Evolutionary conservation across 2,113 vertebrate species (phyloP).

Genomic region (Sterrhoptilus dennistouni): DNA sequence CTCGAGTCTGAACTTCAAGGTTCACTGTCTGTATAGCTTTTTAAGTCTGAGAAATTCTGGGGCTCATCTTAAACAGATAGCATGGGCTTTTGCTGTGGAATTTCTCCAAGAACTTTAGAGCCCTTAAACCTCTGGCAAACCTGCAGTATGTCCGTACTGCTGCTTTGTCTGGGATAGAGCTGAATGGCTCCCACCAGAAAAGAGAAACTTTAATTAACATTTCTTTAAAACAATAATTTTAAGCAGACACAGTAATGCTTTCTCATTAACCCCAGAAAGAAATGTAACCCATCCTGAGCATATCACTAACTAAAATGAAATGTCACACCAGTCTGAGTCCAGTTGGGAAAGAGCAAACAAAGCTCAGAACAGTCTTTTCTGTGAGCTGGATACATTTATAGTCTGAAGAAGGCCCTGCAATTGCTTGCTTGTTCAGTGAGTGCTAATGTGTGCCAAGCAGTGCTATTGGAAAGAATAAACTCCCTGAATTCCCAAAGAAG

Average conservation of each 20-base stretch:
- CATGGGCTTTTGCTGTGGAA: background rate
- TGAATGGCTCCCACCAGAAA: background rate
- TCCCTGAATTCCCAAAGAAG: background rate
- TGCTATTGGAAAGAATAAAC: background rate
- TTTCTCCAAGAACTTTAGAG: background rate
- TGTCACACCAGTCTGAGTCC: background rate
- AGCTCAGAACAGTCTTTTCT: background rate
- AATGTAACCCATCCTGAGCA: background rate
- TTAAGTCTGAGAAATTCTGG: background rate
- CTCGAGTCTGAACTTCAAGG: background rate
- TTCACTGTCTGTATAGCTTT: background rate
- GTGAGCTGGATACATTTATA: background rate
- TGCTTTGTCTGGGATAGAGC: background rate
- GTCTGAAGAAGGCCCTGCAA: background rate
- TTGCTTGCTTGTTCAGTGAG: background rate
- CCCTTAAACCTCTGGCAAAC: background rate
- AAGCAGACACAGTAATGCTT: background rate
- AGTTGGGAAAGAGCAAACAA: background rate
- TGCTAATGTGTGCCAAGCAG: background rate
- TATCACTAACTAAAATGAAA: background rate
- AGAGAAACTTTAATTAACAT: constrained; percentile 1
- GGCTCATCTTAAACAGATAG: background rate
- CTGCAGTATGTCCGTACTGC: background rate
- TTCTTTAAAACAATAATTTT: background rate
- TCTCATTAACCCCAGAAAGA: background rate